These are phyloP conservation scores for Acanthurus lineatus DNA, from an alignment of 2,797 vertebrate species.

Conservation along the genomic window DNA sequence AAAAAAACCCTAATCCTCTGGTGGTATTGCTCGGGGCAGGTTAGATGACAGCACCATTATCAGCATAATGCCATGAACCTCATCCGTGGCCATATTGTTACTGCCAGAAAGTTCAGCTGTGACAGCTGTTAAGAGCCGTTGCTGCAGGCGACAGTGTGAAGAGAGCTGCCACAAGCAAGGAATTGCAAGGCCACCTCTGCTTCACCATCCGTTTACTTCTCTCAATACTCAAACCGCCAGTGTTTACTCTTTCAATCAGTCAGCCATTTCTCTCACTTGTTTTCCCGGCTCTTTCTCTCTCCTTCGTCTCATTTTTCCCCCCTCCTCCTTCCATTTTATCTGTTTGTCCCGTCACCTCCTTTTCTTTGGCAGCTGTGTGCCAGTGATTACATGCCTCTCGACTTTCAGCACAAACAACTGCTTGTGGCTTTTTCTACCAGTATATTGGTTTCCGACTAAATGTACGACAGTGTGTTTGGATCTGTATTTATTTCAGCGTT, in stretches of 20 bases:
- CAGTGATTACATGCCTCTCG: slow-evolving; percentile 52
- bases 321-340: slow-evolving; percentile 21
- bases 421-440: slow-evolving; percentile 15
- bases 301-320: slow-evolving; percentile 10
- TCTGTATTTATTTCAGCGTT: slow-evolving; percentile 30
- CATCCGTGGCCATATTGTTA: slow-evolving; percentile 37
- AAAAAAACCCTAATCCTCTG: not conserved
- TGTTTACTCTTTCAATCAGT: slow-evolving; percentile 30
- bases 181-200: slow-evolving; percentile 17
- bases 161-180: slow-evolving; percentile 18
- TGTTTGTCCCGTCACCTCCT: slow-evolving; percentile 30
- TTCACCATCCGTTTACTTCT: slow-evolving; percentile 22
- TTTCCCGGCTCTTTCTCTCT: slow-evolving; percentile 1
- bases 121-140: slow-evolving; percentile 50
- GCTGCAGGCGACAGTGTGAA: slow-evolving; percentile 42
- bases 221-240: not conserved
- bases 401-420: slow-evolving; percentile 32
- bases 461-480: not conserved
- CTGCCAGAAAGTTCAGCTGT: slow-evolving; percentile 60
- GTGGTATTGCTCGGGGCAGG: slow-evolving; percentile 4
- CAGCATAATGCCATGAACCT: slow-evolving; percentile 35
- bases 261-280: slow-evolving; percentile 14
- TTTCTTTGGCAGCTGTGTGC: slow-evolving; percentile 40
- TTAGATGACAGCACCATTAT: slow-evolving; percentile 26
- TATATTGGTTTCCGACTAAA: slow-evolving; percentile 30